phyloP scores from a whole-genome alignment of 2,113 vertebrate species.

The Cervus canadensis region DNA sequence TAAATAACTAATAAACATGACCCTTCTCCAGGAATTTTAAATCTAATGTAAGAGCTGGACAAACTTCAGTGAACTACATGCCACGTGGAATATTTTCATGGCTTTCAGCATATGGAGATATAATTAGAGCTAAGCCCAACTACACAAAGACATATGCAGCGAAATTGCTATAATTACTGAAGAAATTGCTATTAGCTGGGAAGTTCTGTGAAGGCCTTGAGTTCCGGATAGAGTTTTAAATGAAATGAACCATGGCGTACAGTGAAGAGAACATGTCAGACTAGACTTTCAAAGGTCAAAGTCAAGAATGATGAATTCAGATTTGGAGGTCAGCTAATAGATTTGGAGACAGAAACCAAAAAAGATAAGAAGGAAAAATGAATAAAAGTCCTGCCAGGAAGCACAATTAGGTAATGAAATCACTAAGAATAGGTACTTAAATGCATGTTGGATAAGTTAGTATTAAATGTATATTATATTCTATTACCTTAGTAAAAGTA shows the following conservation, averaged over 20 bases:
- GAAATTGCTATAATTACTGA: background rate
- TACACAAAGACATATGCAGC: background rate
- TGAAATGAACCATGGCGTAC: background rate
- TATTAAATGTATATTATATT: background rate
- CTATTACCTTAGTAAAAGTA: background rate
- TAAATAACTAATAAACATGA: background rate
- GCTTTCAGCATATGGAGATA: background rate
- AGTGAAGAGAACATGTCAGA: background rate
- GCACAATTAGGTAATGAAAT: background rate
- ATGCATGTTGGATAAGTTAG: background rate
- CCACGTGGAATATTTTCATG: background rate
- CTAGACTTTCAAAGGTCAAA: background rate
- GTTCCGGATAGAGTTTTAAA: background rate
- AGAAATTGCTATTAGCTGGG: background rate
- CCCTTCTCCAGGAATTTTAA: background rate
- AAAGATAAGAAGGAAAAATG: background rate
- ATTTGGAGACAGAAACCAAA: background rate
- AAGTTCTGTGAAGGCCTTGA: background rate
- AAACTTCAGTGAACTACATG: background rate
- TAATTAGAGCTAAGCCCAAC: background rate
- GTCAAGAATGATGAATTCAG: background rate
- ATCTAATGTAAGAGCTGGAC: background rate
- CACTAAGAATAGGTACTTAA: background rate
- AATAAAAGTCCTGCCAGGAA: background rate
- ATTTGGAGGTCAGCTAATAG: background rate